Evolutionary conservation across 2,113 vertebrate genomes (phyloP), one percentile per base, ranked within the genome.

Genomic region (Solea solea): DNA sequence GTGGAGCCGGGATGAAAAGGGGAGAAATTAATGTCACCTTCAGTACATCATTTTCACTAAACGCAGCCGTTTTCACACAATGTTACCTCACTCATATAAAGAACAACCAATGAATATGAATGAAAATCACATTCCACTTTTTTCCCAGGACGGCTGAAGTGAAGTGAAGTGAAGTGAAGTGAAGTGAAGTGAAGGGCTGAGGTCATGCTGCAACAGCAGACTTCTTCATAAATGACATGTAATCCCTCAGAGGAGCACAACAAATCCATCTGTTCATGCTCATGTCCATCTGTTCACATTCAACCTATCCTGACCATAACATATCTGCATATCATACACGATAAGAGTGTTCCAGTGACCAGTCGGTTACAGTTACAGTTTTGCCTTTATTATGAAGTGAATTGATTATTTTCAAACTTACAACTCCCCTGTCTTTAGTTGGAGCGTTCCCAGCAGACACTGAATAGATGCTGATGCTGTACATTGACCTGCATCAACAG

Each of bases 181-280:
- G 64, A 77, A 71, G 64, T 61, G 64, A 16, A 10, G 16, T 25
- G 8, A 52, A 8, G 9, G 52, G 53, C 62, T 45, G 16, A 77
- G 14, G 74, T 48, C 40, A 62, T 1, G 27, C 45, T 11, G 12
- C 64, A 28, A 66, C 61, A 48, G 46, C 56, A 64, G 61, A 80
- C 66, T 76, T 54, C 70, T 71, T 44, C 72, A 62, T 50, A 55
- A 74, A 60, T 80, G 52, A 67, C 53, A 67, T 12, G 48, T 42
- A 62, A 75, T 56, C 14, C 75, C 82, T 86, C 77, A 76, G 82
- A 83, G 77, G 82, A 79, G 69, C 82, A 84, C 70, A 58, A 66
- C 16, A 64, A 60, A 34, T 34, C 34, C 34, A 34, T 89, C 86
- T 86, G 86, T 73, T 83, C 69, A 8, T 49, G 53, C 45, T 62